Evolutionary conservation across 53 echinoderm and acorn worm genomes (phyloP), one percentile per base, ranked within the genome.

Genomic region (Stichopus horrens): DNA sequence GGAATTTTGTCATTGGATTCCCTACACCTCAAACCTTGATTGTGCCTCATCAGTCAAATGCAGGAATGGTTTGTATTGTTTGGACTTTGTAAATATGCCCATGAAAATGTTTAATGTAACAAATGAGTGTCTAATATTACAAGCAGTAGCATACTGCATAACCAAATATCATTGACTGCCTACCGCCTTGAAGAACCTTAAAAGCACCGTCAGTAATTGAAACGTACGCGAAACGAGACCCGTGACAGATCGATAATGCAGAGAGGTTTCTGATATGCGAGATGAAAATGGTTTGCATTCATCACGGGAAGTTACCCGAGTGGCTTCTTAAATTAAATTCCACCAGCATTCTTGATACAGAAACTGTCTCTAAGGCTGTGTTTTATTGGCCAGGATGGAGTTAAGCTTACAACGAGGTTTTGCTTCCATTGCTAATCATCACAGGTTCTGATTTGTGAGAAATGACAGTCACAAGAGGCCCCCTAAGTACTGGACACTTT

Each of bases 181-280:
- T 68, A 65, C 85, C 23, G 66, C 67, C 60, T 65, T 16, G 54
- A 59, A 52, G 85, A 20, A 85, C 66, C 85, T 85, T 85, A 85
- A 85, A 85, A 85, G 85, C 85, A 66, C 23, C 52, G 74, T 57
- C 53, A 54, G 57, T 87, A 87, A 87, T 87, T 87, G 87, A 87
- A 87, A 87, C 74, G 87, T 87, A 75, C 87, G 54, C 58, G 75
- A 74, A 76, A 75, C 54, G 87, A 87, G 87, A 75, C 74, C 75
- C 23, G 87, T 87, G 75, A 74, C 87, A 57, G 87, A 87, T 87
- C 87, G 75, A 87, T 87, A 87, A 56, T 87, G 56, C 87, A 87
- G 57, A 74, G 75, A 75, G 87, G 87, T 57, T 87, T 58, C 87
- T 75, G 75, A 87, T 87, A 87, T 56, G 87, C 23, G 75, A 68